Evolutionary conservation across 1,140 invertebrate species (phyloP), one percentile per base, ranked within the genome.

Genomic region (Bathynomus jamesi): DNA sequence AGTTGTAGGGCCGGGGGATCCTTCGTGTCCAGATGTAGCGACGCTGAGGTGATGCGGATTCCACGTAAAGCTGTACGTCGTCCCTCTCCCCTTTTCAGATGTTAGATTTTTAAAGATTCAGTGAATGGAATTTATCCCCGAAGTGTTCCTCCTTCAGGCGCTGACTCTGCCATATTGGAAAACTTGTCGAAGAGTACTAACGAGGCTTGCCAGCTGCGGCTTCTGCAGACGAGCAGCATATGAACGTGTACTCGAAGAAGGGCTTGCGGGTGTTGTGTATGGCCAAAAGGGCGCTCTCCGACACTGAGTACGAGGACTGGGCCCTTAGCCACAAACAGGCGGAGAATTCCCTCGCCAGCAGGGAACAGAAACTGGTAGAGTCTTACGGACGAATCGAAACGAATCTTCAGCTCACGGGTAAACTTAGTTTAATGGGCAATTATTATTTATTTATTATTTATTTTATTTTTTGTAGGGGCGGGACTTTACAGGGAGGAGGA

Each of bases 211-310:
- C 80, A 82, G 69, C 77, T 83, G 63, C 79, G 84, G 29, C 79
- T 85, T 8, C 76, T 82, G 13, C 87, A 88, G 78, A 93, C 93
- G 87, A 90, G 78, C 86, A 92, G 74, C 89, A 94, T 81, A 82
- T 96, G 62, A 87, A 91, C 79, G 85, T 85, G 0, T 95, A 94
- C 81, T 91, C 90, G 0, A 88, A 90, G 72, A 89, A 92, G 80
- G 96, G 95, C 68, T 84, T 98, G 1, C 86, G 95, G 7, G 94
- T 95, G 53, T 82, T 98, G 40, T 92, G 94, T 27, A 93, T 98
- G 88, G 94, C 92, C 0, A 93, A 90, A 81, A 85, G 90, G 72
- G 87, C 76, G 8, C 82, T 94, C 40, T 85, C 86, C 29, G 82
- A 86, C 7, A 84, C 87, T 13, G 90, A 94, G 73, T 98, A 93